Evolutionary conservation across 1,140 invertebrate species (phyloP).

Genomic region (Lucilia cuprina): DNA sequence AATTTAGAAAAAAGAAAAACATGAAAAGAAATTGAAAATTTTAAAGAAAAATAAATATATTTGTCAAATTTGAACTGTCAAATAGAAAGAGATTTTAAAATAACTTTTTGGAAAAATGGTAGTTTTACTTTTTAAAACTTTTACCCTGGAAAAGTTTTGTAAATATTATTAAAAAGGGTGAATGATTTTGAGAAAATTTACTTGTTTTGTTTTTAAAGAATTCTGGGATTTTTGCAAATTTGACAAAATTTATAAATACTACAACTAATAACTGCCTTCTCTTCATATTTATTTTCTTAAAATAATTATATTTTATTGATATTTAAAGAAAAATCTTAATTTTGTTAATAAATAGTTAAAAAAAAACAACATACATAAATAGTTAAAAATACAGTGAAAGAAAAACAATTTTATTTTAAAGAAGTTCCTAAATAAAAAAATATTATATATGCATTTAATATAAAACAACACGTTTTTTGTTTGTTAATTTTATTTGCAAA

Average conservation of each 20-base stretch:
- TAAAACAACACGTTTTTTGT: background rate
- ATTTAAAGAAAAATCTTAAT: background rate
- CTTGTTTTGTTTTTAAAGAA: background rate
- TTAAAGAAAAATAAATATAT: too few relatives aligned
- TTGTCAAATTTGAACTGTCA: too few relatives aligned
- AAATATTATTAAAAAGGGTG: background rate
- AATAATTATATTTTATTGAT: background rate
- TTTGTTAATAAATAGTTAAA: background rate
- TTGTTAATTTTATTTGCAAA: background rate
- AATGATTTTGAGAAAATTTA: background rate
- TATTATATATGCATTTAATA: slow-evolving; percentile 2
- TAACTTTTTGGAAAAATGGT: too few relatives aligned
- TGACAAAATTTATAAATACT: background rate
- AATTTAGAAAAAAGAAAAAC: too few relatives aligned
- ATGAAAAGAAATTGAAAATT: too few relatives aligned
- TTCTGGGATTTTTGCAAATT: background rate
- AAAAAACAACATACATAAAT: background rate
- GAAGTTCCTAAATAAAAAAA: slow-evolving; percentile 17
- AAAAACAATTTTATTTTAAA: background rate
- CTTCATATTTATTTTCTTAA: background rate
- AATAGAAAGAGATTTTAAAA: too few relatives aligned
- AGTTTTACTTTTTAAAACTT: too few relatives aligned
- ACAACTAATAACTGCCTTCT: slow-evolving; percentile 9
- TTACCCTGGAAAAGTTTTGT: background rate
- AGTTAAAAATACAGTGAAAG: background rate